Base-by-base conservation (phyloP, 2,113 vertebrate genomes). In the Puntigrus tetrazona region DNA sequence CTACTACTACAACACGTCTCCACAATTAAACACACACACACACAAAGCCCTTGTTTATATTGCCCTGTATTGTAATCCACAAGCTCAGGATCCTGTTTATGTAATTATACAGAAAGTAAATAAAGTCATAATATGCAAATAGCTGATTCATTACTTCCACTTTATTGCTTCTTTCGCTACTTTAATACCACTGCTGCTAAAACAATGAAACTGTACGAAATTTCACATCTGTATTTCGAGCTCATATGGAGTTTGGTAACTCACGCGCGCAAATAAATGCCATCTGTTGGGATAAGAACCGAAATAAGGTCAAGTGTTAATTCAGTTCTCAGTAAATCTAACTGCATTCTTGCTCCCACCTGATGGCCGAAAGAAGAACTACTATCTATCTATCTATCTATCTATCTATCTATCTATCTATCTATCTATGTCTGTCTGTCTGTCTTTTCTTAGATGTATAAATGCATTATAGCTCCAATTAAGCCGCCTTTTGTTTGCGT, bases 281-380 rank as follows among this genome's bases (percentile, higher is more conserved):
- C 10, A 41, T 41, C 10, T 41, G 69, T 57, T 22, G 73, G 47
- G 4, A 52, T 34, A 31, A 52, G 3, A 76, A 20, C 73, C 22
- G 73, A 47, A 52, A 50, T 31, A 18, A 52, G 43, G 25, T 75
- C 73, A 75, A 50, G 45, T 74, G 43, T 72, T n/a, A 6, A 72
- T 52, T 50, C 20, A 29, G 4, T 77, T 55, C 20, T 77, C 20
- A 22, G 18, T 14, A 7, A 36, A n/a, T 47, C 22, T 47, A 55
- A 34, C 7, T 52, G 74, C 55, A 76, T 55, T 13, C 38, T 45
- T 92, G 89, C 89, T 89, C 87, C 91, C 92, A 92, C 91, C 92
- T 92, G 82, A 92, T 91, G 93, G 92, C 50, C 87, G 82, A 76
- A 82, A 29, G 81, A 91, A 90, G 89, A 89, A 88, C 87, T 91